These are phyloP conservation scores for Orgyia antiqua DNA, from an alignment of 2,888 invertebrate genomes.

Conservation along the genomic window DNA sequence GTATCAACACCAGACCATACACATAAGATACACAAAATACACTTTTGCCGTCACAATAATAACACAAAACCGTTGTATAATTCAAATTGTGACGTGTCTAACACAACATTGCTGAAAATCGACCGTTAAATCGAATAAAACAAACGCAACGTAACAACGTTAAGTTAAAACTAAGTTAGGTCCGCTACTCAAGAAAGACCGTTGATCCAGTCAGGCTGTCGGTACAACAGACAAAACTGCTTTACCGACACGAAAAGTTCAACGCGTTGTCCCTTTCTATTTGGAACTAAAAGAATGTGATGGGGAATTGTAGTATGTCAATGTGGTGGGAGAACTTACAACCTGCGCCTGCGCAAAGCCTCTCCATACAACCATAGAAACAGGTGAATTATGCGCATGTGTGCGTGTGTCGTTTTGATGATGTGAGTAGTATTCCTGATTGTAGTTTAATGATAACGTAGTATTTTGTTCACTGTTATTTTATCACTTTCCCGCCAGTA, in stretches of 20 bases:
- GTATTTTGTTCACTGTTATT: conserved; percentile 57
- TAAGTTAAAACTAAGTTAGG: conserved; percentile 73
- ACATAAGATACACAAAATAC: conserved; percentile 32
- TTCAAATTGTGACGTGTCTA: conserved; percentile 51
- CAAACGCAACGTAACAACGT: conserved; percentile 59
- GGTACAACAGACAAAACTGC: conserved; percentile 58
- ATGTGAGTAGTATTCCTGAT: conserved; percentile 57
- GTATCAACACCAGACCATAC: conserved; percentile 35
- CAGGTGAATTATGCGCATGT: conserved; percentile 67
- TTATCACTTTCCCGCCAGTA: conserved; percentile 44
- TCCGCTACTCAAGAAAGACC: conserved; percentile 70
- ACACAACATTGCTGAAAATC: conserved; percentile 54
- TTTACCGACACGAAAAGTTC: conserved; percentile 55
- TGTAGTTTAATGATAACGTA: conserved; percentile 64
- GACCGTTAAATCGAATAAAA: conserved; percentile 50
- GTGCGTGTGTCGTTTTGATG: conserved; percentile 45
- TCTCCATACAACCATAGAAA: conserved; percentile 60
- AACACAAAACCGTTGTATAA: conserved; percentile 39
- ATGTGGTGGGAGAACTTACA: conserved; percentile 59
- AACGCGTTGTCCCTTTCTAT: conserved; percentile 38
- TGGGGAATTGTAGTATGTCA: conserved; percentile 36
- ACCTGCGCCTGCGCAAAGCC: conserved; percentile 70
- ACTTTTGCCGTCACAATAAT: conserved; percentile 42
- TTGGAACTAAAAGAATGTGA: conserved; percentile 32
- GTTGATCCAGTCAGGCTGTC: conserved; percentile 73